Conservation (phyloP, 2,113 vertebrate species). For the Pangasianodon hypophthalmus region DNA sequence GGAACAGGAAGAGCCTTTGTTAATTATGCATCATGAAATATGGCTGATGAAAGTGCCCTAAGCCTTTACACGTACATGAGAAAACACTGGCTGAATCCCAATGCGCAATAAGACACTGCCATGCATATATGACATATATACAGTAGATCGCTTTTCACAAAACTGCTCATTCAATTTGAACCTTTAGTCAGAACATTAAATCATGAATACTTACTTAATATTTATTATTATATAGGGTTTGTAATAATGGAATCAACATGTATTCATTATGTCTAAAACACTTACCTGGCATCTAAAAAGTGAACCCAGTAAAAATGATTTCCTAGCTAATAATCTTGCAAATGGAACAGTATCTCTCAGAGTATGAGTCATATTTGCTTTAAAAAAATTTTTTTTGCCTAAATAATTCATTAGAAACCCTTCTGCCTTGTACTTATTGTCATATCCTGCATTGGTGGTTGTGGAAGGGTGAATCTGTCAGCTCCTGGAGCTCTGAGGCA, state of each 20-base stretch:
- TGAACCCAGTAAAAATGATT: neutral
- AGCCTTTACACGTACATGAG: neutral
- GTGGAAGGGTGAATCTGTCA: neutral
- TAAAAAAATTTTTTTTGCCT: neutral
- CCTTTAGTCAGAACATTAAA: neutral
- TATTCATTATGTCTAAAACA: neutral
- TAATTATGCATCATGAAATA: constrained; percentile 51
- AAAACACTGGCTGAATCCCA: neutral
- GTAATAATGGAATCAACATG: neutral
- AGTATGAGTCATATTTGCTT: constrained; percentile 18
- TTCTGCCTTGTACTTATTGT: neutral
- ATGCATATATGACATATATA: neutral
- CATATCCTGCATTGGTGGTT: neutral
- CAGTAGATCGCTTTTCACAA: neutral
- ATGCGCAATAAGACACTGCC: neutral
- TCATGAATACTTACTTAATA: neutral
- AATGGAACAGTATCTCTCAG: neutral
- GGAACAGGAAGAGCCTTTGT: constrained; percentile 34
- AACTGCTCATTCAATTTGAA: neutral
- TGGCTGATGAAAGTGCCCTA: constrained; percentile 18
- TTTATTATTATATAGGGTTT: neutral
- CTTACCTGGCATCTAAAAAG: neutral
- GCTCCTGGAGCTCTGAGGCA: constrained; percentile 19
- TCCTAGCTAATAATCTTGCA: neutral
- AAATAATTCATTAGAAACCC: constrained; percentile 12